Evolutionary conservation across 2,888 invertebrate species (phyloP).

Genomic region (Zelleria hepariella): DNA sequence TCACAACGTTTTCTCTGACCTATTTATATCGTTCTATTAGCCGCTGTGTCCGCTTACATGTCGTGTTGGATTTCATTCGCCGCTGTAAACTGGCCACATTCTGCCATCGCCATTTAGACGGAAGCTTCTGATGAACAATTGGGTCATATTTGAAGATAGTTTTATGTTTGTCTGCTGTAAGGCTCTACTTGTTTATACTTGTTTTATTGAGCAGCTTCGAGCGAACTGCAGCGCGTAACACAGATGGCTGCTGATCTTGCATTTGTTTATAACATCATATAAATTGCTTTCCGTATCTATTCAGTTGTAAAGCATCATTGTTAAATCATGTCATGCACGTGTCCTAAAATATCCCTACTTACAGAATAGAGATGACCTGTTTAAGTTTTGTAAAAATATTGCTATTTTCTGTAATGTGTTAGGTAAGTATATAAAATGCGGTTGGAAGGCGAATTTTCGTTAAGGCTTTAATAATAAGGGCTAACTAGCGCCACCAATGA

Average conservation of each 20-base stretch:
- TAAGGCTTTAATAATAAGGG: no score
- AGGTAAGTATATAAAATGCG: no score
- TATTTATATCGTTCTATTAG: conserved; percentile 32
- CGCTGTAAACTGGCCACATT: background rate
- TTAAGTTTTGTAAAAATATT: no score
- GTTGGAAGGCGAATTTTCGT: no score
- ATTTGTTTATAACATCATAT: background rate
- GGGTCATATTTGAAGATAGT: conserved; percentile 5
- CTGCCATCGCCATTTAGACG: background rate
- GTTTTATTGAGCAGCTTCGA: conserved; percentile 19
- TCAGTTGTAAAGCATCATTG: no score
- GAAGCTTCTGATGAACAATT: background rate
- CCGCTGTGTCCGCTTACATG: background rate
- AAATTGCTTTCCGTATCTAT: no score
- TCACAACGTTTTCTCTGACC: conserved; percentile 41
- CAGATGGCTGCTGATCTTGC: background rate
- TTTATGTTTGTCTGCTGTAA: background rate
- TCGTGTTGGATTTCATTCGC: background rate
- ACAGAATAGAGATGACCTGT: no score
- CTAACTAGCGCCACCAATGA: no score
- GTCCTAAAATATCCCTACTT: no score
- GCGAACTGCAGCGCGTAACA: conserved; percentile 8
- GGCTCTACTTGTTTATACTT: background rate
- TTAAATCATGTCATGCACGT: no score
- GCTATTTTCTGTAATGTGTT: no score